phyloP scores from a whole-genome alignment of 2,888 invertebrate species.

The Cremastinae sp. region DNA sequence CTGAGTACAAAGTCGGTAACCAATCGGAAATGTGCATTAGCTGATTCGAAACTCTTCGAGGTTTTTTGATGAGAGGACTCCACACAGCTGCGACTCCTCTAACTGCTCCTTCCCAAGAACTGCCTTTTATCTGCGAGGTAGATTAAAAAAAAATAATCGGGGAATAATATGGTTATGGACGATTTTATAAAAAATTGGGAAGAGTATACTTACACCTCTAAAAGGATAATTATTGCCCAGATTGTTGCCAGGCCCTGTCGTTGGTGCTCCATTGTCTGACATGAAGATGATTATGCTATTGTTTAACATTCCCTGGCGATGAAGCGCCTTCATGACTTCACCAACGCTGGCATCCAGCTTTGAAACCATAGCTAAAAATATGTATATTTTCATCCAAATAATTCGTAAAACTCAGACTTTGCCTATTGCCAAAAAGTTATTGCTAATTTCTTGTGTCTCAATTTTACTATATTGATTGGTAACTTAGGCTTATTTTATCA shows the following conservation, averaged over 20 bases:
- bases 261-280: conserved; percentile 85
- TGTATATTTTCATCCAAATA: no score
- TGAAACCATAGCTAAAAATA: conserved; percentile 83
- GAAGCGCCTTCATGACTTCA: conserved; percentile 82
- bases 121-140: conserved; percentile 85
- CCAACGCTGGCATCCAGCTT: conserved; percentile 85
- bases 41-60: conserved; percentile 83
- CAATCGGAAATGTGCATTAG: conserved; percentile 87
- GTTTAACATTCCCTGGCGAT: conserved; percentile 82
- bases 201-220: conserved; percentile 82
- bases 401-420: no score
- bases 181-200: no score
- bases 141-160: no score
- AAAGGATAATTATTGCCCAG: conserved; percentile 85
- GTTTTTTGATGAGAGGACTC: conserved; percentile 83
- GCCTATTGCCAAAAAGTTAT: no score
- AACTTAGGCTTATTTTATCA: no score
- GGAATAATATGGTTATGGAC: no score
- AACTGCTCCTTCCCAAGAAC: conserved; percentile 88
- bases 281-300: conserved; percentile 85
- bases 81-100: conserved; percentile 85
- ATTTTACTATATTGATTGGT: no score
- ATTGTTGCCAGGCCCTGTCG: conserved; percentile 82
- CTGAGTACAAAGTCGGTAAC: conserved; percentile 86
- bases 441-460: no score